Evolutionary conservation across 2,888 invertebrate species (phyloP).

Genomic region (Campoplex nolae): DNA sequence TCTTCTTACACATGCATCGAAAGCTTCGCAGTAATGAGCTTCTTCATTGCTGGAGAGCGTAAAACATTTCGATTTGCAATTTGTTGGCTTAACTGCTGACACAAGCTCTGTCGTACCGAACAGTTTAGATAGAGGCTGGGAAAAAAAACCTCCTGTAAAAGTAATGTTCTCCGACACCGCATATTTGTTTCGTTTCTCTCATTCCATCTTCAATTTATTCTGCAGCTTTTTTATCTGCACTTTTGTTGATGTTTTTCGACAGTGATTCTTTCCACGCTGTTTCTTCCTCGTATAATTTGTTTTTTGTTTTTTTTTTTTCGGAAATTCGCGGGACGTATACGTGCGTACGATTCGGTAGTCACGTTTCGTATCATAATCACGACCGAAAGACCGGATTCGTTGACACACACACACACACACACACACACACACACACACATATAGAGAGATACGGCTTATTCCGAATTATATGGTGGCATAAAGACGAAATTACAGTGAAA

Average conservation of each 20-base stretch:
- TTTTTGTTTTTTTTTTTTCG: not conserved
- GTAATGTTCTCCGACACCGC: slow-evolving; percentile 51
- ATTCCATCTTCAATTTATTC: not conserved
- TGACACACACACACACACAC: not conserved
- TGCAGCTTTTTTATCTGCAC: not conserved
- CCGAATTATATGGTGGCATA: slow-evolving; percentile 30
- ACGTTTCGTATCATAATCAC: slow-evolving; percentile 25
- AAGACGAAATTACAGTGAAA: slow-evolving; percentile 50
- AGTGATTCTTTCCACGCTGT: slow-evolving; percentile 9
- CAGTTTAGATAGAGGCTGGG: slow-evolving; percentile 71
- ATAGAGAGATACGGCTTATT: slow-evolving; percentile 1
- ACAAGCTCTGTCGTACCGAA: slow-evolving; percentile 70
- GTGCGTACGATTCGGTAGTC: slow-evolving; percentile 21
- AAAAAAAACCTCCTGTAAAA: slow-evolving; percentile 57
- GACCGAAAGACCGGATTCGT: not conserved
- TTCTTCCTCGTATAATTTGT: slow-evolving; percentile 18
- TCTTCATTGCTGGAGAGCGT: slow-evolving; percentile 78
- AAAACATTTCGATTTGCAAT: slow-evolving; percentile 82
- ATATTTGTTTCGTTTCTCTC: slow-evolving; percentile 39
- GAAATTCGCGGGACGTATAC: slow-evolving; percentile 1
- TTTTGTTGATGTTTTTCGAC: slow-evolving; percentile 1
- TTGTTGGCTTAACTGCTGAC: slow-evolving; percentile 78
- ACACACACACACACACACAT: not conserved
- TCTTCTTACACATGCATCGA: slow-evolving; percentile 4
- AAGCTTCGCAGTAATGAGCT: slow-evolving; percentile 56